Base-by-base conservation (phyloP, 2,113 vertebrate species). In the Anser brachyrhynchus region DNA sequence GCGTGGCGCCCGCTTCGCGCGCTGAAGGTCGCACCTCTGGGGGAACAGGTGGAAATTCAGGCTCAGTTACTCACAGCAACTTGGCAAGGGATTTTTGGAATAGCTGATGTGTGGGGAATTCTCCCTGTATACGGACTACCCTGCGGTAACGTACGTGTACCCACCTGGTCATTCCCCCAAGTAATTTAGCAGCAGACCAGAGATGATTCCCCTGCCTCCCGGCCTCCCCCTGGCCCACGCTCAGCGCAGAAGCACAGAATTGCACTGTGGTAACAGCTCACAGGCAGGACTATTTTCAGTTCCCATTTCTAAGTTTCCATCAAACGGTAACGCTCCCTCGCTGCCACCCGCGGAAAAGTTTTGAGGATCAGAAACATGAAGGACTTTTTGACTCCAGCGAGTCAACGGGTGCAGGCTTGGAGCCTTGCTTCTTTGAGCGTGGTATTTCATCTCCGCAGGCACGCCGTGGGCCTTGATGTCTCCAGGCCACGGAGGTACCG, bases 61-160 rank as follows among this genome's bases (percentile, higher is more conserved):
- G 61, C 20, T 78, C 3, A 11, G 41, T 18, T 37, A 51, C 64
- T 13, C 19, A 25, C 3, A 10, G 16, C 16, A 61, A 54, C 54
- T 19, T 8, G 13, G 43, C 28, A 61, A 11, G 66, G 39, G 70
- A 25, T 64, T 95, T 82, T 17, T 49, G 52, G 59, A 54, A 52
- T 2, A 41, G 31, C 29, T 66, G 76, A 57, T 2, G 22, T 7
- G 35, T 35, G 39, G 4, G 10, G 43, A 44, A 44, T 20, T 69
- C 39, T 4, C 1, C 0, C 55, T 16, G 29, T 67, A 9, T 9
- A 7, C 25, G 35, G 11, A 29, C 3, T 1, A 3, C 46, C 54
- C 72, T 37, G 52, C 71, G 57, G 83, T 14, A 37, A 49, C 51
- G 6, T 4, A 33, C 52, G 31, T 25, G 18, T 37, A 22, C 59